phyloP scores from a whole-genome alignment of 2,888 invertebrate species.

The Thera britannica region DNA sequence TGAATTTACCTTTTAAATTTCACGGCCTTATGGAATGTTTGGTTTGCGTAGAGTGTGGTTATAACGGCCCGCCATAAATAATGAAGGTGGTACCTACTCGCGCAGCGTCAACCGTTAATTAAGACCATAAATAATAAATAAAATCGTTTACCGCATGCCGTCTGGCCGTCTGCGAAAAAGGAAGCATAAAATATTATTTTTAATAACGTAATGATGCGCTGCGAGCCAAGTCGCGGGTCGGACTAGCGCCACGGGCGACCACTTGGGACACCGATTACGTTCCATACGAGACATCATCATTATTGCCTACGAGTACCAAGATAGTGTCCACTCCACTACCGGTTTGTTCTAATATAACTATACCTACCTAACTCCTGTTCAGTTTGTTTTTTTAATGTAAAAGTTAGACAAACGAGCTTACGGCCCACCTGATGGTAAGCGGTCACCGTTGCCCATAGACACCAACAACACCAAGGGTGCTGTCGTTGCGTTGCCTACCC shows the following conservation, averaged over 20 bases:
- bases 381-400: no score
- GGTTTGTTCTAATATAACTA: no score
- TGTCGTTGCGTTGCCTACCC: no score
- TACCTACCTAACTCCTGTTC: no score
- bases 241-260: conserved; percentile 24
- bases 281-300: conserved; percentile 4
- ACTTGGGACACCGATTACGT: conserved; percentile 14
- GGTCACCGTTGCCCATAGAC: no score
- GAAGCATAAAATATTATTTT: conserved; percentile 56
- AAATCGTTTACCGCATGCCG: conserved; percentile 39
- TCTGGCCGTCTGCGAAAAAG: conserved; percentile 43
- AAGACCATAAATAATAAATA: conserved; percentile 63
- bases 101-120: conserved; percentile 54
- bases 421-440: no score
- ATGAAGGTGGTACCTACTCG: conserved; percentile 17
- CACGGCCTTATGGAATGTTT: conserved; percentile 1
- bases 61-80: conserved; percentile 28
- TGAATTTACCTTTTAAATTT: neutral
- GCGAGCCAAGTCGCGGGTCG: conserved; percentile 24
- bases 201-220: conserved; percentile 60
- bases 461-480: no score
- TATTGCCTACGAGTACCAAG: neutral
- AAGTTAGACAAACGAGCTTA: no score
- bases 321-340: no score
- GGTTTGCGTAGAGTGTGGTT: conserved; percentile 11